A percentile compares a stretch with the other conserved stretches of the same genome.
These are phyloP conservation scores for Enteromius radiatus DNA, from an alignment of 2,797 vertebrate genomes.

Conservation along the genomic window DNA sequence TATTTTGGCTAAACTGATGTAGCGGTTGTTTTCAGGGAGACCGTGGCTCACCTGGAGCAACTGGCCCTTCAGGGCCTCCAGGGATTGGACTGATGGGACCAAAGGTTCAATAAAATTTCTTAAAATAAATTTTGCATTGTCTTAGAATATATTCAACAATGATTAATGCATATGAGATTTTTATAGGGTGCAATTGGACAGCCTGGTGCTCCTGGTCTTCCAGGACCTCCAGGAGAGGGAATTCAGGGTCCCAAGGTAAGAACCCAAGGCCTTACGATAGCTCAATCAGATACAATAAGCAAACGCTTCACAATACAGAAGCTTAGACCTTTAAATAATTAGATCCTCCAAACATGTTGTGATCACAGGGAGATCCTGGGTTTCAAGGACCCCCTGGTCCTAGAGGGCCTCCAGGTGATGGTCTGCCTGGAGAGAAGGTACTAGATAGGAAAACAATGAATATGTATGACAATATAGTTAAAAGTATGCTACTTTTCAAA, in stretches of 20 bases:
- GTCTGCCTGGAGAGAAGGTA: constrained; percentile 86
- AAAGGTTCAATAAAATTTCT: constrained; percentile 73
- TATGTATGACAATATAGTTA: not conserved
- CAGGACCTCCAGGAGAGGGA: constrained; percentile 82
- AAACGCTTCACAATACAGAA: not conserved
- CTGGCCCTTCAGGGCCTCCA: constrained; percentile 74
- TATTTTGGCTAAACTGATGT: not conserved
- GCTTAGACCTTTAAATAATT: not conserved
- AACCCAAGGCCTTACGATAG: not conserved
- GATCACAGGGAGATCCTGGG: constrained; percentile 82
- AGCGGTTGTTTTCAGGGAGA: constrained; percentile 78
- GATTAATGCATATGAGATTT: constrained; percentile 20
- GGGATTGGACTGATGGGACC: constrained; percentile 76
- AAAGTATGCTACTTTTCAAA: not conserved
- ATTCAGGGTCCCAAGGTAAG: constrained; percentile 88
- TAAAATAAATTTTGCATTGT: not conserved
- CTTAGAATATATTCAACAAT: not conserved
- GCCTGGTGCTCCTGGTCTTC: constrained; percentile 76
- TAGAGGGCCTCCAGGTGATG: constrained; percentile 82
- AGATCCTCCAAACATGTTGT: not conserved
- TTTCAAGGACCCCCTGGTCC: constrained; percentile 83
- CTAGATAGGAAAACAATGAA: constrained; percentile 1
- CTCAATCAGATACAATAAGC: not conserved
- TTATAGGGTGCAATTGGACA: constrained; percentile 82
- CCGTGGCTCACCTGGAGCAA: constrained; percentile 75